Evolutionary conservation across 2,888 invertebrate species (phyloP).

Genomic region (Melinopterus prodromus): DNA sequence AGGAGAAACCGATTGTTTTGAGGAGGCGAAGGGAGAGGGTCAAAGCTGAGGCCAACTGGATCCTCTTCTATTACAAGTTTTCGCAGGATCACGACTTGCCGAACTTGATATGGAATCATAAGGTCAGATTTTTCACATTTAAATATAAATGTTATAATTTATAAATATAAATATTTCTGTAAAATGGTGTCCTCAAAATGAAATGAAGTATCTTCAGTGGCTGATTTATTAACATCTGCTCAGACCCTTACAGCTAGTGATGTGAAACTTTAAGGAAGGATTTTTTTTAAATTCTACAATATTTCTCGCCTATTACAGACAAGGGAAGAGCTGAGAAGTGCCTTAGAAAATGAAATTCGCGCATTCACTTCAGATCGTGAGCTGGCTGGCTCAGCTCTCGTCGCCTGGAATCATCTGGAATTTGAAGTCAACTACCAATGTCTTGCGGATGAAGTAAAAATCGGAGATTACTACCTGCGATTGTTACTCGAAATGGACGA

Average conservation of each 20-base stretch:
- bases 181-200: not conserved
- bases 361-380: slow-evolving; percentile 92
- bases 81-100: slow-evolving; percentile 92
- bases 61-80: slow-evolving; percentile 95
- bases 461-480: slow-evolving; percentile 97
- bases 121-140: slow-evolving; percentile 65
- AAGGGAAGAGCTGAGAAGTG: slow-evolving; percentile 91
- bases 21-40: slow-evolving; percentile 88
- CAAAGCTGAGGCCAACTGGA: slow-evolving; percentile 90
- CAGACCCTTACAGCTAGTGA: no score
- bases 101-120: slow-evolving; percentile 99
- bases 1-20: slow-evolving; percentile 89
- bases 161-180: not conserved
- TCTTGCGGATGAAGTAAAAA: slow-evolving; percentile 95
- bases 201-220: not conserved
- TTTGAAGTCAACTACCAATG: slow-evolving; percentile 95
- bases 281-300: no score
- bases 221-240: no score
- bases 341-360: slow-evolving; percentile 91
- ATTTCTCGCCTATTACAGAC: slow-evolving; percentile 77
- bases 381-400: slow-evolving; percentile 78
- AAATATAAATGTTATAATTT: slow-evolving; percentile 9
- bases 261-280: no score
- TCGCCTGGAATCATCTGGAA: slow-evolving; percentile 98
- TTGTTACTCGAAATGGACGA: slow-evolving; percentile 92